These are phyloP conservation scores for Phylloscopus collybita DNA, from an alignment of 2,797 vertebrate genomes.

Conservation along the genomic window DNA sequence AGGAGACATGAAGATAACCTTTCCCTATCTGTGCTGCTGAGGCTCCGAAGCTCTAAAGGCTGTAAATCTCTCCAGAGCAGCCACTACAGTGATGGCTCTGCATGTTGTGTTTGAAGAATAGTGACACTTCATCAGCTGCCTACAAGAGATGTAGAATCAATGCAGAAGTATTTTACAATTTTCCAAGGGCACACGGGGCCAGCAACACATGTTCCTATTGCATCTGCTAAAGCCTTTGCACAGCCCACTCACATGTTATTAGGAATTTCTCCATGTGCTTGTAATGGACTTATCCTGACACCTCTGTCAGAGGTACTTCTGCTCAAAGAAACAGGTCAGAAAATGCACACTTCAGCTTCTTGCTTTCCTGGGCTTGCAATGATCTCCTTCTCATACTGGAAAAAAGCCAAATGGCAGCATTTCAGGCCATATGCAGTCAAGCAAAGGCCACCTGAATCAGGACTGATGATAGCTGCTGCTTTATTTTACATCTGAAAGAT, in stretches of 20 bases:
- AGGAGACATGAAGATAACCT: neutral
- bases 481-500: neutral
- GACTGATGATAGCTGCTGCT: neutral
- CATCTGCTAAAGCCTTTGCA: conserved; percentile 28
- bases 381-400: neutral
- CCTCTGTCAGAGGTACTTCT: neutral
- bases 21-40: neutral
- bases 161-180: conserved; percentile 2
- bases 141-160: conserved; percentile 2
- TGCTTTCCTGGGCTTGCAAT: neutral
- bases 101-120: conserved; percentile 12
- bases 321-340: neutral
- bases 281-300: neutral
- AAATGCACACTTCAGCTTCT: neutral
- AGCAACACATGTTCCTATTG: neutral
- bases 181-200: neutral
- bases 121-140: conserved; percentile 28
- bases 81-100: neutral
- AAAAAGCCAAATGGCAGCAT: neutral
- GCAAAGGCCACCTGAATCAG: neutral
- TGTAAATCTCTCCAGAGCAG: neutral
- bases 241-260: neutral
- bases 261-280: neutral
- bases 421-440: neutral
- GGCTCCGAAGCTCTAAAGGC: conserved; percentile 7